Conservation (phyloP, 2,113 vertebrate species). For the Corydoras maculifer region DNA sequence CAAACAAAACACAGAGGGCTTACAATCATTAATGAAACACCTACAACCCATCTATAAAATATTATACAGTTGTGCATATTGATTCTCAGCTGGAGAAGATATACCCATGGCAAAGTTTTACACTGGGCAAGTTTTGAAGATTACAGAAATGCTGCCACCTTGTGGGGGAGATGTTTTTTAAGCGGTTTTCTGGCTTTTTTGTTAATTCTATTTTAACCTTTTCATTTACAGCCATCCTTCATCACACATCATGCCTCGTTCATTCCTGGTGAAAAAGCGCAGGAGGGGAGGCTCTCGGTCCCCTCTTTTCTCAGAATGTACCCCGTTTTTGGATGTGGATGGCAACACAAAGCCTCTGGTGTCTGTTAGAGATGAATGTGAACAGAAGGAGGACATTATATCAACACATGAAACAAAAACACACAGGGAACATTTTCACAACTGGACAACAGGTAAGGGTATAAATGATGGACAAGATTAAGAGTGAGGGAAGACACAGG, state of each 20-base stretch:
- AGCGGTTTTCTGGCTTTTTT: not conserved
- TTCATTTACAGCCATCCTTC: not conserved
- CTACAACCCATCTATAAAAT: too few relatives aligned
- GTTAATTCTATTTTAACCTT: not conserved
- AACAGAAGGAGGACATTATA: conserved; percentile 7
- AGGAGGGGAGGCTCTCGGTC: conserved; percentile 53
- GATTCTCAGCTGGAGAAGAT: too few relatives aligned
- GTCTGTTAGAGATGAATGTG: conserved; percentile 12
- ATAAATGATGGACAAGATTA: not conserved
- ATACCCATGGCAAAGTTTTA: too few relatives aligned
- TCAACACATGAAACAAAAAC: conserved; percentile 10
- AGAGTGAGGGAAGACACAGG: too few relatives aligned
- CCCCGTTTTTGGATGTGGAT: conserved; percentile 24
- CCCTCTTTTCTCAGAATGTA: conserved; percentile 32
- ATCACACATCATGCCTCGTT: conserved; percentile 59
- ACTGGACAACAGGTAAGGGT: conserved; percentile 30
- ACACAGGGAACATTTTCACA: not conserved
- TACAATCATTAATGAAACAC: too few relatives aligned
- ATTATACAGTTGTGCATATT: too few relatives aligned
- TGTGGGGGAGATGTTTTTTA: not conserved
- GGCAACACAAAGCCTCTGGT: not conserved
- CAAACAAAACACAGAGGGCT: too few relatives aligned
- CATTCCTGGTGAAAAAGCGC: conserved; percentile 60
- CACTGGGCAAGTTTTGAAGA: not conserved
- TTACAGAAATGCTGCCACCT: conserved; percentile 8